Evolutionary conservation across 2,797 vertebrate species (phyloP), one percentile per base, ranked within the genome.

Genomic region (Phyllotis vaccarum): DNA sequence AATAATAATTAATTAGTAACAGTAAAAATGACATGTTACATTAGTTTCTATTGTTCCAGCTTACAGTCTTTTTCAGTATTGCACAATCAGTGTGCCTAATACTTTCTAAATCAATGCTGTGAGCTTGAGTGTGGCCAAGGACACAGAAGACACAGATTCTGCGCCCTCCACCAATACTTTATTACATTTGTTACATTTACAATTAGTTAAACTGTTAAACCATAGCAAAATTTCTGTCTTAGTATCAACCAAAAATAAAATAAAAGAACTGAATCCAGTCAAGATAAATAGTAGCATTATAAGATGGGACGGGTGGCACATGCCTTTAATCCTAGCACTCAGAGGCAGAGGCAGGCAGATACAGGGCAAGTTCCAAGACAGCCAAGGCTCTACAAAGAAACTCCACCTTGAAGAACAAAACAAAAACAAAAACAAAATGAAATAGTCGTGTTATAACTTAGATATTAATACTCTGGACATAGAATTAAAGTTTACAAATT

Each of bases 181-280:
- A 68, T 37, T 83, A 72, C 8, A 85, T 31, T 31, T 22, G 2
- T 81, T 43, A 49, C 34, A 87, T 24, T 83, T 27, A 31, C 12
- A 86, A 93, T 19, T 49, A 72, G 60, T 43, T 72, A 56, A 60
- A 56, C 88, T 90, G 31, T 94, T 82, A 24, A 83, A 91, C 60
- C 64, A 17, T 1, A 24, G 14, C 11, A 43, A 74, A 83, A 46
- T 76, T 19, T 86, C 17, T 40, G 49, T 81, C 68, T 72, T 72
- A 31, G 2, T 86, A 88, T 5, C 86, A 68, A 70, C 17, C 52
- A 87, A 79, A 91, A n/a, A n/a, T n/a, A n/a, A n/a, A n/a, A n/a
- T n/a, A n/a, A 81, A 31, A 68, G 37, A 72, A 90, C 21, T 43
- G 31, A 76, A 85, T 62, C 64, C 66, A 89, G 21, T 10, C 90